Base-by-base conservation (phyloP, 2,888 invertebrate genomes). In the Molorchus minor region DNA sequence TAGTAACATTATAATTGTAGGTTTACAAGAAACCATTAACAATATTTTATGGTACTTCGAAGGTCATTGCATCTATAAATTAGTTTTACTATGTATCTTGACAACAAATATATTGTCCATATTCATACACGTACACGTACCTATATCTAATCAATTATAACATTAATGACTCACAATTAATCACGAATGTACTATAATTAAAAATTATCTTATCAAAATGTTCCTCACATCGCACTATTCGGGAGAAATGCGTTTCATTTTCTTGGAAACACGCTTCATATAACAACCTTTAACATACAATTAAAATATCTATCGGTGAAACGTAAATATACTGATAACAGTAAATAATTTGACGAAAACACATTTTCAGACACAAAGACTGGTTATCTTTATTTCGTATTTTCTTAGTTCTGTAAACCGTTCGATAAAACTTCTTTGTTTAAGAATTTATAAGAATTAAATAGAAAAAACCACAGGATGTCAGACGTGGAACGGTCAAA, bases 221-320 rank as follows among this genome's bases (percentile, higher is more conserved):
- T 40, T 40, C 17, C 15, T 40, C 12, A 19, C 16, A 40, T 20
- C 19, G 19, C n/a, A n/a, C n/a, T 40, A 19, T 47, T 47, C 35
- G 33, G 36, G 10, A n/a, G 47, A 47, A 47, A 47, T 47, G 47
- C 47, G 47, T 47, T 13, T 35, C 20, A 47, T n/a, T 47, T 47
- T 47, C 46, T 20, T 12, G 19, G 47, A 47, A 47, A 47, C 12
- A 13, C 21, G 20, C 15, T 36, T 17, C n/a, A n/a, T n/a, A n/a
- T n/a, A n/a, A n/a, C n/a, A n/a, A n/a, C n/a, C n/a, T 45, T 7
- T 17, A 45, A 45, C n/a, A 17, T 30, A 19, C 33, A 45, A 45
- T 30, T 45, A 45, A 17, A 45, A 10, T 13, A 45, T 45, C 25
- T 17, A 35, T 35, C 19, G 16, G 8, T n/a, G 17, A n/a, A 46